Evolutionary conservation across 2,888 invertebrate species (phyloP), one percentile per base, ranked within the genome.

Genomic region (Julus scanicus): DNA sequence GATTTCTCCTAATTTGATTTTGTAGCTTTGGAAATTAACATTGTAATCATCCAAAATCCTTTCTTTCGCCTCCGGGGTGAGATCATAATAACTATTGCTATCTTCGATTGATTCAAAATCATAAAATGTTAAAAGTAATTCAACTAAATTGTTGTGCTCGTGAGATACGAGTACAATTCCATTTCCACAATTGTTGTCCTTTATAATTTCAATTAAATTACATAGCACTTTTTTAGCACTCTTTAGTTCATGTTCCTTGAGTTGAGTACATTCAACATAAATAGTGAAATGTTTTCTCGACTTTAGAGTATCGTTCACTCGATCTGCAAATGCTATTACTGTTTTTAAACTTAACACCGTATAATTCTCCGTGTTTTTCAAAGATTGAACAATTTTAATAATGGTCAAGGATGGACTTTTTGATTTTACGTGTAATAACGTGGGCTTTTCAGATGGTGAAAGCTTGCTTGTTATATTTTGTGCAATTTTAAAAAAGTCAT

Each of bases 361-460:
- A n/a, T 63, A 63, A n/a, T 63, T 63, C 6, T 20, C 20, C 4
- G 15, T n/a, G 8, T 63, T 20, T 63, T 63, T 63, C 4, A 63
- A n/a, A n/a, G 63, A n/a, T 63, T 63, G 63, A 17, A 63, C 63
- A 63, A 63, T 63, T 63, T 63, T 63, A 0, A 63, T 63, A 4
- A 63, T 63, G n/a, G 63, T 63, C 63, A 63, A 63, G n/a, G 63
- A 63, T 63, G 63, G 63, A 63, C 63, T 63, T n/a, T 63, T 20
- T n/a, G 63, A 63, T 63, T 63, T n/a, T 3, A 63, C 5, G 20
- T 63, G 63, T 6, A 63, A 15, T 17, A 63, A 63, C n/a, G 63
- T 44, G 3, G 3, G 3, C 6, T 6, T 44, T 5, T 44, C 44
- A 6, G 3, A 5, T 44, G 6, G 6, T 44, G 44, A 44, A 5